Conservation (phyloP, 2,113 vertebrate species). For the Nothoprocta perdicaria region DNA sequence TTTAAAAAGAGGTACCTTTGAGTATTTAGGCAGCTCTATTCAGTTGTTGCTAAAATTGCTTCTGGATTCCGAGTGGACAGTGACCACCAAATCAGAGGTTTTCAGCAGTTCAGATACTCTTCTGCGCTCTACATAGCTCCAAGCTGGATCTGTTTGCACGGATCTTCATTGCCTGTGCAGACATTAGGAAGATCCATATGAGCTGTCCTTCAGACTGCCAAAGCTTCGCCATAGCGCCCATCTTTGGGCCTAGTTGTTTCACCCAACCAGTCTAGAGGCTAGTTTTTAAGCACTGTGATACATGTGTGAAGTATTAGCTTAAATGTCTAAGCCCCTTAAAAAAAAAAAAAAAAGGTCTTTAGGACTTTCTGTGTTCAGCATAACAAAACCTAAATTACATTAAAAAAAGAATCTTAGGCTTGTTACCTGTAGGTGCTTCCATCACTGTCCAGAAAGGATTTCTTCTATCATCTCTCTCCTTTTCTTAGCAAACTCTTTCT, state of each 20-base stretch:
- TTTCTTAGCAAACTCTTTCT: not conserved
- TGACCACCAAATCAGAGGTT: not conserved
- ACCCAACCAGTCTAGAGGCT: not conserved
- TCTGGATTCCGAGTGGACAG: not conserved
- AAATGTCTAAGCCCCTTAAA: not conserved
- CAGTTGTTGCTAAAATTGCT: not conserved
- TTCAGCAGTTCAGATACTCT: not conserved
- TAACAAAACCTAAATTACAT: not conserved
- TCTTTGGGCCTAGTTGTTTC: not conserved
- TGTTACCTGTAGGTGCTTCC: not conserved
- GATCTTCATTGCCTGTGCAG: fast-evolving
- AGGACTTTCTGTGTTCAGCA: not conserved
- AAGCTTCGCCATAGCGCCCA: not conserved
- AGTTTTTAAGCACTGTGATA: not conserved
- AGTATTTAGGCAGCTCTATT: not conserved
- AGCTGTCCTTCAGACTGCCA: not conserved
- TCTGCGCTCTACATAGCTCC: fast-evolving
- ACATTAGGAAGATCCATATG: not conserved
- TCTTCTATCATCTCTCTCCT: not conserved
- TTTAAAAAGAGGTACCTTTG: fast-evolving
- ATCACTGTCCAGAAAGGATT: not conserved
- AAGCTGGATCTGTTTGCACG: not conserved
- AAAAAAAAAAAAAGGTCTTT: not conserved
- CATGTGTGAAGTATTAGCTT: not conserved
- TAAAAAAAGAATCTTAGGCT: not conserved